Base-by-base conservation (phyloP, 2,113 vertebrate genomes). In the Gila orcuttii region DNA sequence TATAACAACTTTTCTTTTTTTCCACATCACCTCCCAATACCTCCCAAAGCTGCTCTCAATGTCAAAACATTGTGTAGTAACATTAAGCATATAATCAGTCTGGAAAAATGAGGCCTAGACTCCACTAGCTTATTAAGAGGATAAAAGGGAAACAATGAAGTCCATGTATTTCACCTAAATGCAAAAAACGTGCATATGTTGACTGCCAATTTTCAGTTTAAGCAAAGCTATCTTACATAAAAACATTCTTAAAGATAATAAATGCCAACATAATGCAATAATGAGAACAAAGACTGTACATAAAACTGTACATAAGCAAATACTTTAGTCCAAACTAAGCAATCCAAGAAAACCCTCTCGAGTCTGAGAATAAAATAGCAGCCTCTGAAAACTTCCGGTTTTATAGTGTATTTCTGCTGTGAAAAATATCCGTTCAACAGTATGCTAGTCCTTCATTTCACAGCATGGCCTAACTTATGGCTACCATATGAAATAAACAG, bases 401-500 rank as follows among this genome's bases (percentile, higher is more conserved):
- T 36, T 57, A 79, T 31, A 79, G 31, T 39, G 39, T 21, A 81
- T 45, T 25, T 42, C 36, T 62, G 36, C 36, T 17, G 23, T 62
- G 57, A 2, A 11, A 42, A 60, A 15, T 60, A 36, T 57, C 50
- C 1, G 4, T 42, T 31, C 23, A 36, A 11, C 62, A 52, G 17
- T 28, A 25, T 74, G 45, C n/a, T 21, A 69, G 76, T 57, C n/a
- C 76, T 60, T 60, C 23, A 42, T 59, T 79, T 79, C 77, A 47
- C 59, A 81, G 39, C 79, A 66, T 28, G 39, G 39, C 79, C 13
- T 47, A 12, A 47, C 79, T 80, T 66, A 86, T 80, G 36, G 36
- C 25, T 80, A 80, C 75, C 45, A 47, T 21, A 28, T 55, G 25
- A 74, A 60, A 80, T 62, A 62, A 81, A 45, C 23, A 47, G 59